Evolutionary conservation across 1,140 invertebrate species (phyloP).

Genomic region (Drosophila sproati): DNA sequence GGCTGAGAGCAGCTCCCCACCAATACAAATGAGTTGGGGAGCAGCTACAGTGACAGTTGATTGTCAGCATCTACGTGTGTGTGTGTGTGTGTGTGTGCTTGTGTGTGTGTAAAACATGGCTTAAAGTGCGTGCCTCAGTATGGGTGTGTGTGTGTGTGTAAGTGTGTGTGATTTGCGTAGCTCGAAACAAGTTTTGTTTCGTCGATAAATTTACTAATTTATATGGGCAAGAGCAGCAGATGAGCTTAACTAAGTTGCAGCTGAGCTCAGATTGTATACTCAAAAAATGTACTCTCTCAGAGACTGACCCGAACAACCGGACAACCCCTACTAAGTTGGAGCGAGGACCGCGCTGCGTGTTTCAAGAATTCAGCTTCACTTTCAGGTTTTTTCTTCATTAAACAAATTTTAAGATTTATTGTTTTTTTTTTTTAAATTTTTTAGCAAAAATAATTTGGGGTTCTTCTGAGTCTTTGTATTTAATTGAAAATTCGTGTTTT

Average conservation of each 20-base stretch:
- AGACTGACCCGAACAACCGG: conserved; percentile 11
- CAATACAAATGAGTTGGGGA: conserved; percentile 43
- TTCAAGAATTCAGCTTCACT: conserved; percentile 75
- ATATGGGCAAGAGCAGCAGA: conserved; percentile 72
- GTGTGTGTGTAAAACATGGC: conserved; percentile 23
- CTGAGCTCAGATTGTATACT: conserved; percentile 60
- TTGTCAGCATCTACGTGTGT: conserved; percentile 32
- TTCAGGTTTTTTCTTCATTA: conserved; percentile 62
- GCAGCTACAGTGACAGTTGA: conserved; percentile 57
- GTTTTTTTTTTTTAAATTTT: conserved; percentile 36
- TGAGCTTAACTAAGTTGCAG: conserved; percentile 58
- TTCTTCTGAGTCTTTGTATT: conserved; percentile 54
- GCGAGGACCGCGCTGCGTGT: conserved; percentile 52
- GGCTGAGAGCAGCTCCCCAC: conserved; percentile 58
- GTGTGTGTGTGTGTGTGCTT: not conserved
- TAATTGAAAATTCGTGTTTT: conserved; percentile 83
- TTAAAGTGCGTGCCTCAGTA: conserved; percentile 52
- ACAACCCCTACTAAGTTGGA: conserved; percentile 29
- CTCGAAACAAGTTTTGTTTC: conserved; percentile 51
- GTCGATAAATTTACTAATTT: conserved; percentile 68
- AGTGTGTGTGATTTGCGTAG: conserved; percentile 48
- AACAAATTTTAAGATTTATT: conserved; percentile 68
- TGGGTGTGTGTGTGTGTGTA: conserved; percentile 49
- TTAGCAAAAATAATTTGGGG: conserved; percentile 44
- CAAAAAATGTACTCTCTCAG: conserved; percentile 56